phyloP scores from a whole-genome alignment of 1,140 invertebrate species.

The Zaprionus nigranus region DNA sequence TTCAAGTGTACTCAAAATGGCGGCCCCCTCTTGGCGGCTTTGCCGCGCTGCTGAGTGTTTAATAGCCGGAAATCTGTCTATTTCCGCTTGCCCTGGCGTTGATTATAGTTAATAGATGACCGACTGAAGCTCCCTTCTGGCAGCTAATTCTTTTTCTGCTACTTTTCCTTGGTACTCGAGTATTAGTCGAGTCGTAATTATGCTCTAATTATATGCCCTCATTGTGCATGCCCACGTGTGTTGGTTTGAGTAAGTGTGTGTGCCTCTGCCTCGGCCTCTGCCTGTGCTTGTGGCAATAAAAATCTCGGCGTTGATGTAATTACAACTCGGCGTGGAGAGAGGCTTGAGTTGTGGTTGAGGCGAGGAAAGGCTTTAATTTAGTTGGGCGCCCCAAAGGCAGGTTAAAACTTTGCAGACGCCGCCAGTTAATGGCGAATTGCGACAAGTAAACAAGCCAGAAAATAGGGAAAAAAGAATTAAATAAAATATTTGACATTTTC shows the following conservation, averaged over 20 bases:
- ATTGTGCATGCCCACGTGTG: constrained; percentile 19
- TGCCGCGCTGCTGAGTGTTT: constrained; percentile 77
- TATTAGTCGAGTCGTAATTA: constrained; percentile 78
- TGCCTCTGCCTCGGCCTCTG: constrained; percentile 8
- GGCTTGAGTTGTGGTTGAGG: constrained; percentile 38
- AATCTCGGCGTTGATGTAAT: constrained; percentile 76
- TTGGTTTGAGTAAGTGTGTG: constrained; percentile 29
- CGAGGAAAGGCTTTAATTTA: constrained; percentile 47
- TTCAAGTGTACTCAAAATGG: constrained; percentile 43
- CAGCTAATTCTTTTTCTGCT: constrained; percentile 74
- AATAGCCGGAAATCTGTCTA: constrained; percentile 83
- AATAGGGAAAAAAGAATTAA: background rate
- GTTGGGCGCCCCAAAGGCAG: constrained; percentile 27
- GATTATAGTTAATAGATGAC: constrained; percentile 83
- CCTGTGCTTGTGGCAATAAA: constrained; percentile 53
- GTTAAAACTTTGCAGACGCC: constrained; percentile 47
- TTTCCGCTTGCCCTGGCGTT: constrained; percentile 80
- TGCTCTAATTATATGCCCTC: constrained; percentile 77
- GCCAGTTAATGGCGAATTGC: constrained; percentile 48
- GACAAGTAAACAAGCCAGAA: constrained; percentile 1
- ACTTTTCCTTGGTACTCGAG: constrained; percentile 70
- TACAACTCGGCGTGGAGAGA: constrained; percentile 58
- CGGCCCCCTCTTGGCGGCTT: constrained; percentile 47
- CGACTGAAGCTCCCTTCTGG: constrained; percentile 59
- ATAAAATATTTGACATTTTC: background rate